Conservation (phyloP, 2,888 invertebrate genomes). For the Linnaemya vulpina region DNA sequence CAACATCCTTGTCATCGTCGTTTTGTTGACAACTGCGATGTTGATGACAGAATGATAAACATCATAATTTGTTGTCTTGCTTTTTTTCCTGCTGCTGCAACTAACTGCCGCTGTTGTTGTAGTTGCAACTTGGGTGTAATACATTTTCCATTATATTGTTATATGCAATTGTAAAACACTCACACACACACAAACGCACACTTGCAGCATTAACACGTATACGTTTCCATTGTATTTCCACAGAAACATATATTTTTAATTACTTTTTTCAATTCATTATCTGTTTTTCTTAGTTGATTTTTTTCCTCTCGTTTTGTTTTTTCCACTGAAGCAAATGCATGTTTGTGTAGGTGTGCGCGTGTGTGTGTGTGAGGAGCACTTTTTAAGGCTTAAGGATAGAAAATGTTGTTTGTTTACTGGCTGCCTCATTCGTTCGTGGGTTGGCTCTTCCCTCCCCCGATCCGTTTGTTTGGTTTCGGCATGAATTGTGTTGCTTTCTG, state of each 20-base stretch:
- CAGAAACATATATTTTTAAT: constrained; percentile 72
- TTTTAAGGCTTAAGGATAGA: constrained; percentile 66
- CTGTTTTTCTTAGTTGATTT: constrained; percentile 69
- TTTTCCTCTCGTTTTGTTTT: constrained; percentile 8
- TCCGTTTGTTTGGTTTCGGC: constrained; percentile 46
- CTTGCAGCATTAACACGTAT: constrained; percentile 44
- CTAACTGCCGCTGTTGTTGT: constrained; percentile 13
- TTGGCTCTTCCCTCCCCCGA: constrained; percentile 33
- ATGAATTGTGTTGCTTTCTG: constrained; percentile 65
- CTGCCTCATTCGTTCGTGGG: constrained; percentile 28
- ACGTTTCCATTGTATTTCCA: constrained; percentile 38
- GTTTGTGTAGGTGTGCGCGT: constrained; percentile 32
- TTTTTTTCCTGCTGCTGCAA: constrained; percentile 32
- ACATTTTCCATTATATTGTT: constrained; percentile 72
- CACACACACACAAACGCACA: constrained; percentile 13
- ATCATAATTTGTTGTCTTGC: constrained; percentile 67
- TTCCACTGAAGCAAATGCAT: constrained; percentile 9
- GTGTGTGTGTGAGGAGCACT: constrained; percentile 54
- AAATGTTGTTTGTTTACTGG: constrained; percentile 46
- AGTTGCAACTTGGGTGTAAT: constrained; percentile 68
- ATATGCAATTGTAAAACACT: constrained; percentile 49
- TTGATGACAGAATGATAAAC: constrained; percentile 67
- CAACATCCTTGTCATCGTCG: constrained; percentile 55
- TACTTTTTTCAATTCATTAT: constrained; percentile 81
- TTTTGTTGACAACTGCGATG: constrained; percentile 46